phyloP scores from a whole-genome alignment of 2,888 invertebrate species.

The Amphipyra berbera region DNA sequence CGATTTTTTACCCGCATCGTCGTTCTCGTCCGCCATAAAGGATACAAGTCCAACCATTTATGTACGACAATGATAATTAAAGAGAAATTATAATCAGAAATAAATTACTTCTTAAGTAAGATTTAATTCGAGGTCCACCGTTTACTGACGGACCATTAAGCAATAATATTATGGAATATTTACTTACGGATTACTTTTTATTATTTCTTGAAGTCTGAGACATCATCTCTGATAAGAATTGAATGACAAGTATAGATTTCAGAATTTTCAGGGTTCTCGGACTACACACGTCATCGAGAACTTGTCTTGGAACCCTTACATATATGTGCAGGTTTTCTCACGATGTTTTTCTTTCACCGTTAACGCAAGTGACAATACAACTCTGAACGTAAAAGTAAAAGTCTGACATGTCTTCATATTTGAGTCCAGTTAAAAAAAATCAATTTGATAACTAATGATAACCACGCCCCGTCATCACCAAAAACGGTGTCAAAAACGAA shows the following conservation, averaged over 20 bases:
- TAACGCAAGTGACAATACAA: no score
- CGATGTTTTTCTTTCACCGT: no score
- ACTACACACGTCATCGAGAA: no score
- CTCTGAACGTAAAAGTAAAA: no score
- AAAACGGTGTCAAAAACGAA: slow-evolving; percentile 19
- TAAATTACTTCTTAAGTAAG: slow-evolving; percentile 55
- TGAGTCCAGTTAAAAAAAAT: no score
- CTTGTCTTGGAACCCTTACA: no score
- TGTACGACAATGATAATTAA: slow-evolving; percentile 50
- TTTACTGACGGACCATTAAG: slow-evolving; percentile 28
- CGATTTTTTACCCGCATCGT: slow-evolving; percentile 60
- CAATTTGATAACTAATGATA: slow-evolving; percentile 8
- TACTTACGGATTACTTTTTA: neutral
- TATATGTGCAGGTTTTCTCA: no score
- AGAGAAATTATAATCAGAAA: slow-evolving; percentile 59
- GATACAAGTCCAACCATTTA: slow-evolving; percentile 40
- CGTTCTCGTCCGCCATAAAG: slow-evolving; percentile 38
- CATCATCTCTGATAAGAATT: no score
- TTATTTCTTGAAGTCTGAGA: slow-evolving; percentile 5
- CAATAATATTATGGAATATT: slow-evolving; percentile 27
- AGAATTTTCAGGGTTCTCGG: no score
- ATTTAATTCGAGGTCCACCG: slow-evolving; percentile 45
- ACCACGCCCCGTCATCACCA: slow-evolving; percentile 9
- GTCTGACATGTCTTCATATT: no score
- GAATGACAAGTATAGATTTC: no score